phyloP scores from a whole-genome alignment of 23 tunicate species.

The Clavelina lepadiformis region DNA sequence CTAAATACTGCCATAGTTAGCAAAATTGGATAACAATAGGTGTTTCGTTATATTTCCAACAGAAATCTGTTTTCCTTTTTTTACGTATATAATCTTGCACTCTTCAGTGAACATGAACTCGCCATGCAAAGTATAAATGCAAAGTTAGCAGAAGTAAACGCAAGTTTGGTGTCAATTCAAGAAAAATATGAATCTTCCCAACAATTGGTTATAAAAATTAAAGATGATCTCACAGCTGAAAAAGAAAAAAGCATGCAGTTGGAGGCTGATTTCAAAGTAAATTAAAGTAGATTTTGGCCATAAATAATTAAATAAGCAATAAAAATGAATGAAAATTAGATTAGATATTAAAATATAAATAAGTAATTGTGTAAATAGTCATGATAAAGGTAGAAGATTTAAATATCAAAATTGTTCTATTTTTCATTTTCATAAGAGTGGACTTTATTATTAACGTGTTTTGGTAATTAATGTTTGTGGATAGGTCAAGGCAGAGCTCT shows the following conservation, averaged over 20 bases:
- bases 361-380: no score
- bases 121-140: neutral
- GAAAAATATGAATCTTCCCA: conserved; percentile 25
- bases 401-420: no score
- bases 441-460: no score
- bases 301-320: no score
- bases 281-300: neutral
- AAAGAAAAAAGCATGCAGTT: conserved; percentile 25
- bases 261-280: conserved; percentile 48
- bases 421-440: no score
- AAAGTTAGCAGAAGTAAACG: conserved; percentile 1
- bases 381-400: no score
- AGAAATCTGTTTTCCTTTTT: neutral
- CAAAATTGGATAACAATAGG: neutral
- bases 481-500: conserved; percentile 28
- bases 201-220: conserved; percentile 3
- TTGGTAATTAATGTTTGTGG: no score
- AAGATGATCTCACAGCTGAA: conserved; percentile 11
- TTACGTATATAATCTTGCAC: no score
- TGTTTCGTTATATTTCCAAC: neutral
- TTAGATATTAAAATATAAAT: no score
- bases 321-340: no score
- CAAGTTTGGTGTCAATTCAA: conserved; percentile 10
- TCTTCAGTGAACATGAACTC: conserved; percentile 12
- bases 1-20: neutral